Evolutionary conservation across 2,888 invertebrate genomes (phyloP).

Genomic region (Ormyrus pomaceus): DNA sequence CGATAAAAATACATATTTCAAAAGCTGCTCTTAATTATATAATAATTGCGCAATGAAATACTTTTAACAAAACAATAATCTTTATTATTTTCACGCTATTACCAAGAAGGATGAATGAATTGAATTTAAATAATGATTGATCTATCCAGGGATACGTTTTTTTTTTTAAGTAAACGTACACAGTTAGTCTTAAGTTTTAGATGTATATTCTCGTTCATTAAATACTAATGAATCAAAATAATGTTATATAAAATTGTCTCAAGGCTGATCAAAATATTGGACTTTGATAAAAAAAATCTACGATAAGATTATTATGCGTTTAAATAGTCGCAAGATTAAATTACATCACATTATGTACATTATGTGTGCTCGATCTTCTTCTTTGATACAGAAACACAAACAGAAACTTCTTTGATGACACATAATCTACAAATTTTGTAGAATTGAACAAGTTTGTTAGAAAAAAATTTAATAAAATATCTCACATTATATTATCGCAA

Average conservation of each 20-base stretch:
- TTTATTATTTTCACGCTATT: not conserved
- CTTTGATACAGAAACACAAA: too few species aligned
- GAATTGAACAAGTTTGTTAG: not conserved
- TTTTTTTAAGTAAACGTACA: not conserved
- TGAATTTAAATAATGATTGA: conserved; percentile 16
- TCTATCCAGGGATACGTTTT: conserved; percentile 25
- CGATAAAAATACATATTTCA: not conserved
- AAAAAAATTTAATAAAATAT: conserved; percentile 33
- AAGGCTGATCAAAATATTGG: conserved; percentile 34
- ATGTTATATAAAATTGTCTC: conserved; percentile 25
- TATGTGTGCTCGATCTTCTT: not conserved
- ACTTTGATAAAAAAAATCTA: conserved; percentile 36
- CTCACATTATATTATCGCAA: not conserved
- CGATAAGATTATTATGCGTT: conserved; percentile 33
- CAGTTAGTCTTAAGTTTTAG: not conserved
- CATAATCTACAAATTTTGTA: too few species aligned
- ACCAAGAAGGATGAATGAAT: conserved; percentile 1
- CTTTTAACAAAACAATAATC: too few species aligned
- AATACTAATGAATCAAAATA: conserved; percentile 24
- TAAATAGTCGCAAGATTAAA: conserved; percentile 12
- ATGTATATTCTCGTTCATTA: conserved; percentile 17
- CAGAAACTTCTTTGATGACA: too few species aligned
- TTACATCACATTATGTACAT: conserved; percentile 31
- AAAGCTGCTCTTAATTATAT: not conserved
- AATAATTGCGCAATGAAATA: not conserved